Base-by-base conservation (phyloP, 1,140 invertebrate species). In the Portunus trituberculatus region DNA sequence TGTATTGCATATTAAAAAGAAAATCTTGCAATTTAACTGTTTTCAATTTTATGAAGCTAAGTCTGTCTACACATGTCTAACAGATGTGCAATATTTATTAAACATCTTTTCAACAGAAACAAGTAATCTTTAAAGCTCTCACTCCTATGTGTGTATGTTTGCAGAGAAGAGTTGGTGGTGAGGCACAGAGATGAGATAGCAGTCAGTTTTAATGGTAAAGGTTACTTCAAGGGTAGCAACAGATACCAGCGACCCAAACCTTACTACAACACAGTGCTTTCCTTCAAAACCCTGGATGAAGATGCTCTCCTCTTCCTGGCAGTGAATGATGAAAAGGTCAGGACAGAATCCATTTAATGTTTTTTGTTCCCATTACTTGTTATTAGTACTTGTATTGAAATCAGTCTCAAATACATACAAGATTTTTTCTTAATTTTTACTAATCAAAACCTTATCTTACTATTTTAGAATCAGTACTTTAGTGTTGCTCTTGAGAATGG, bases 251-350 rank as follows among this genome's bases (percentile, higher is more conserved):
- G 97, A 97, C 98, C 98, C 96, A 98, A 98, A 96, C 98, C 98
- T 96, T 97, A 98, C 20, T 98, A 99, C 97, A 98, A 98, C 76
- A 97, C 99, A 0, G 98, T 98, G 25, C 97, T 99, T 86, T 98
- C 98, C 95, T 99, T 99, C 97, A 98, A 98, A 95, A 99, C 98
- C 0, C 98, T 98, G 96, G 99, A 99, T 97, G 98, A 99, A 96
- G 98, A 99, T 97, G 98, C 98, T 2, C 97, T 99, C 8, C 97
- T 99, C 0, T 99, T 99, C 96, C 97, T 99, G 76, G 98, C 98
- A 39, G 97, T 98, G 20, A 98, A 98, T 97, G 97, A 97, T 94
- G 97, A 97, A 25, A 98, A 98, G 96, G 98, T 98, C 96, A 97
- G 91, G 39, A 20, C 20, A 76, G 12, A 32, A 88, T 16, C 0